Evolutionary conservation across 2,113 vertebrate species (phyloP), one percentile per base, ranked within the genome.

Genomic region (Pongo abelii): DNA sequence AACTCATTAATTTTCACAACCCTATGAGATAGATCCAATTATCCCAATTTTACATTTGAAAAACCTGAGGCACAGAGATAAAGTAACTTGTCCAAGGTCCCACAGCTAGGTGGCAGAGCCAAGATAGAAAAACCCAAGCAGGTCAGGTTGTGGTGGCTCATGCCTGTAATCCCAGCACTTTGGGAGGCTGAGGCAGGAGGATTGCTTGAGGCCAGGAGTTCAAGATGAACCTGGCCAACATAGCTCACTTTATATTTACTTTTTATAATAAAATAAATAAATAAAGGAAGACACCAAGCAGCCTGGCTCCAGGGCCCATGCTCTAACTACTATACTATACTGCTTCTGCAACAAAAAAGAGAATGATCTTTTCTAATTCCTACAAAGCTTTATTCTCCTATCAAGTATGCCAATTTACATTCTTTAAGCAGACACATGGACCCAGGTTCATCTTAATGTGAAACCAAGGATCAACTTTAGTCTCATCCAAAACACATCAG

Each of bases 1-100:
- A 64, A 85, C 81, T 91, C 32, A 95, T 91, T 96, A n/a, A 97
- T 93, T 95, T 87, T 75, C 79, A 94, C 43, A 93, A 50, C 40
- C 9, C 55, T 87, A 70, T 48, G 25, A 97, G 14, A 32, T 38
- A 84, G 46, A 30, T 84, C 70, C 3, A 52, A 52, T 93, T 96
- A 93, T 80, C 77, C 80, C 84, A 78, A 38, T 84, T 96, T 92
- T 69, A 78, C 52, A 85, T 50, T 48, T 48, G 43, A 64, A 79
- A 87, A 94, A 55, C 69, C 18, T 17, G 69, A 69, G 48, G 75
- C 25, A 86, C 27, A 87, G 38, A 84, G n/a, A 57, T 81, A 55
- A 91, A 95, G 25, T 87, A 92, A 84, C 81, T 81, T 93, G 30
- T 83, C 69, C 11, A 89, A 43, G 46, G 59, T 23, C 61, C 48